Evolutionary conservation across 2,113 vertebrate genomes (phyloP).

Genomic region (Triplophysa siluroides): DNA sequence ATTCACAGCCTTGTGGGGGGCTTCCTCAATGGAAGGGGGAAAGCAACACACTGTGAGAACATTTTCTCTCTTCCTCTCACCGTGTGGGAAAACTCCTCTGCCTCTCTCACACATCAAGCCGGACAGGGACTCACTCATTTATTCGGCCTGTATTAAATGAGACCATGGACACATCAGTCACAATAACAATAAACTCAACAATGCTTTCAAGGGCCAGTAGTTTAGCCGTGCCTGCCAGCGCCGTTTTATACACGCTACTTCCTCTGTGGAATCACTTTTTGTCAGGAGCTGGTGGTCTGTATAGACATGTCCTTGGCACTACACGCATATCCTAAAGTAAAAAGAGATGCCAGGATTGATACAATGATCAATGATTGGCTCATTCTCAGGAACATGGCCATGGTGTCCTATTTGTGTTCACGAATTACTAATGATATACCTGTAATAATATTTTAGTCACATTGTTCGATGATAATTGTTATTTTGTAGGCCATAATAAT

Average conservation of each 20-base stretch:
- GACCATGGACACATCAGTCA: constrained; percentile 70
- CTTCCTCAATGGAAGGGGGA: constrained; percentile 53
- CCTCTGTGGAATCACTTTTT: constrained; percentile 49
- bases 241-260: constrained; percentile 52
- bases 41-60: constrained; percentile 63
- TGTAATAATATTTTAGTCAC: neutral
- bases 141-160: constrained; percentile 65
- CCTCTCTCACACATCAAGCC: constrained; percentile 73
- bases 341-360: constrained; percentile 43
- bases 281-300: constrained; percentile 39
- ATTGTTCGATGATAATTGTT: no score
- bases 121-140: constrained; percentile 62
- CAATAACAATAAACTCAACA: constrained; percentile 62
- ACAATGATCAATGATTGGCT: constrained; percentile 10
- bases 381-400: neutral
- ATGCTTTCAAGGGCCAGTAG: constrained; percentile 52
- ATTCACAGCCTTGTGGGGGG: constrained; percentile 48
- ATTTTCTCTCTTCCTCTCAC: constrained; percentile 71
- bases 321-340: constrained; percentile 16
- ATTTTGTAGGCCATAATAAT: no score
- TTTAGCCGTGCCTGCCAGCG: constrained; percentile 53
- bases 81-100: constrained; percentile 74
- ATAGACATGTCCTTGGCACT: constrained; percentile 48
- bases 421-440: neutral
- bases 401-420: neutral